Evolutionary conservation across 2,797 vertebrate species (phyloP).

Genomic region (Syncerus caffer): DNA sequence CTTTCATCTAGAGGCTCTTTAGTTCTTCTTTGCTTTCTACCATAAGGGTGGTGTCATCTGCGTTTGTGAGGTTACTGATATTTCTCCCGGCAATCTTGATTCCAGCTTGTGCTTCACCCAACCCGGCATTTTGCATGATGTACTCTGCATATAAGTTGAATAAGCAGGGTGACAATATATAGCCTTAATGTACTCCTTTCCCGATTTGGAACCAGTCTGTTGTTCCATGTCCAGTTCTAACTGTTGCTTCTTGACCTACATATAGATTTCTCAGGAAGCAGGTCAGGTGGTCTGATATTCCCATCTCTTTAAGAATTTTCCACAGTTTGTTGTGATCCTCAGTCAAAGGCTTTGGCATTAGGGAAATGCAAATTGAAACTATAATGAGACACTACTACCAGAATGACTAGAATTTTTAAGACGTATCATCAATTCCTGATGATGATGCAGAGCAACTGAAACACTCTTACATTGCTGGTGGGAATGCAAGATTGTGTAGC

Average conservation of each 20-base stretch:
- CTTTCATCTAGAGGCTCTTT: background rate
- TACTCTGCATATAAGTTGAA: background rate
- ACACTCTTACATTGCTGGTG: background rate
- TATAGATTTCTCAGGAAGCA: background rate
- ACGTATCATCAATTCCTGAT: background rate
- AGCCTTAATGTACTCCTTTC: background rate
- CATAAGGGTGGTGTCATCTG: background rate
- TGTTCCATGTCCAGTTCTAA: background rate
- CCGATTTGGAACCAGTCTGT: background rate
- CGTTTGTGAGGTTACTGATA: background rate
- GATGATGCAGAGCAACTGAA: background rate
- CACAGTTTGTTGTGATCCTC: background rate
- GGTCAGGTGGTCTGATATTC: background rate
- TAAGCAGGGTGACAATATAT: background rate
- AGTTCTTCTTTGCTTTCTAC: background rate
- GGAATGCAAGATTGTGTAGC: background rate
- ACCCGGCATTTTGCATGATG: rapidly evolving
- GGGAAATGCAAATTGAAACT: background rate
- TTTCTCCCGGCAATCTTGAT: background rate
- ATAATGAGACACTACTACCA: background rate
- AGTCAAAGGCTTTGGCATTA: background rate
- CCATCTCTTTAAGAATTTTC: background rate
- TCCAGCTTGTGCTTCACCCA: background rate
- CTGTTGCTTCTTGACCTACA: background rate
- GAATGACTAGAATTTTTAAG: background rate